Percentiles rank a stretch among this genome's conserved stretches.
Conservation (phyloP, 1,140 invertebrate genomes). For the Plodia interpunctella region DNA sequence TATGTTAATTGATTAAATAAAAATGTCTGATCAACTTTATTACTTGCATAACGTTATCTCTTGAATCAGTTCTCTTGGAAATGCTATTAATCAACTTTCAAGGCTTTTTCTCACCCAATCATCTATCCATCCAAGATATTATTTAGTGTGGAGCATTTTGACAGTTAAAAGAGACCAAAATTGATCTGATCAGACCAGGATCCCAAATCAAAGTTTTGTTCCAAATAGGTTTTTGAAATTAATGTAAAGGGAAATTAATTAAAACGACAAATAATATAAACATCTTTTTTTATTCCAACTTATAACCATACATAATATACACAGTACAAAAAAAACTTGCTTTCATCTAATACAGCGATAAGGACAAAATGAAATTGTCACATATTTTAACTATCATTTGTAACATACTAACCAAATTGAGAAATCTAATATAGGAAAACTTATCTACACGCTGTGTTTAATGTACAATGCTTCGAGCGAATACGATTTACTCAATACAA, state of each 20-base stretch:
- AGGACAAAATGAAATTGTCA: slow-evolving; percentile 74
- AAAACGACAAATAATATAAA: slow-evolving; percentile 74
- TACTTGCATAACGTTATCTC: too few relatives aligned
- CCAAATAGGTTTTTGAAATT: too few relatives aligned
- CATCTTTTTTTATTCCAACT: slow-evolving; percentile 78
- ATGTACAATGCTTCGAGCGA: slow-evolving; percentile 76
- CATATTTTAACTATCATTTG: slow-evolving; percentile 65
- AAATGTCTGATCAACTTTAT: too few relatives aligned
- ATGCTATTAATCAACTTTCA: too few relatives aligned
- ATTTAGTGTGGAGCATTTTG: too few relatives aligned
- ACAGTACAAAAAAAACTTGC: slow-evolving; percentile 78
- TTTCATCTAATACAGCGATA: slow-evolving; percentile 72
- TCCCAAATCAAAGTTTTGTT: too few relatives aligned
- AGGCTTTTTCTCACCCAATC: too few relatives aligned
- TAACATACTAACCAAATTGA: slow-evolving; percentile 72
- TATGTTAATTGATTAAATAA: too few relatives aligned
- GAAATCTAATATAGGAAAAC: slow-evolving; percentile 74
- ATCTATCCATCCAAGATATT: too few relatives aligned
- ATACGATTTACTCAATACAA: slow-evolving; percentile 72
- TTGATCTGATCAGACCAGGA: too few relatives aligned
- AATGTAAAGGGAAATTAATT: slow-evolving; percentile 17
- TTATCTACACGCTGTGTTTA: slow-evolving; percentile 73
- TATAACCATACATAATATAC: slow-evolving; percentile 78
- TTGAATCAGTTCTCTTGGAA: too few relatives aligned
- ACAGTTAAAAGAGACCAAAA: too few relatives aligned